Percentiles rank a stretch among this genome's conserved stretches.
Evolutionary conservation across 2,797 vertebrate genomes (phyloP).

Genomic region (Argyrosomus regius): DNA sequence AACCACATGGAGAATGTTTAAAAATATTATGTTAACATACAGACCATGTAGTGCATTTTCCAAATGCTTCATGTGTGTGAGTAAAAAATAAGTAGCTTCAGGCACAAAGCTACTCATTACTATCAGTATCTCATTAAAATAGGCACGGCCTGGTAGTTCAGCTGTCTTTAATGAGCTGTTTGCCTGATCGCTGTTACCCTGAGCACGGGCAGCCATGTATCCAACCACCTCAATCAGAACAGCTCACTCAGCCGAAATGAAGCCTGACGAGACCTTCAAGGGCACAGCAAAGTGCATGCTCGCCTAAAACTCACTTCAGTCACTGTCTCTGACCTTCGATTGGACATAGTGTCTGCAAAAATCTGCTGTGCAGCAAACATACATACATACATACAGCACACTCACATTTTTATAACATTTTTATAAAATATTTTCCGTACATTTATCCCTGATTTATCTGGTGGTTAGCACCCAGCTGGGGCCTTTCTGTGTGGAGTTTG

Average conservation of each 20-base stretch:
- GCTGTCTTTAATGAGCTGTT: constrained; percentile 46
- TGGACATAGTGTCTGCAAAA: not conserved
- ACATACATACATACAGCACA: not conserved
- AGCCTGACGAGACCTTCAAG: constrained; percentile 33
- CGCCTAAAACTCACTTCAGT: constrained; percentile 14
- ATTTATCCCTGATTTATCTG: not conserved
- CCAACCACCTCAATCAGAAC: constrained; percentile 21
- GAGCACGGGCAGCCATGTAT: constrained; percentile 23
- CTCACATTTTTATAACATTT: not conserved
- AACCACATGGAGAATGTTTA: not conserved
- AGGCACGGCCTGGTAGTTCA: constrained; percentile 25
- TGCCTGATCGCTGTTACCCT: constrained; percentile 38
- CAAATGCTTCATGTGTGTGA: not conserved
- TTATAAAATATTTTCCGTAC: not conserved
- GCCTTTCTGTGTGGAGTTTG: too few species aligned
- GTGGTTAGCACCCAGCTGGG: too few species aligned
- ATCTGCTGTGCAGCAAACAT: not conserved
- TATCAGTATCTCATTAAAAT: constrained; percentile 57
- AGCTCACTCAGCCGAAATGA: constrained; percentile 53
- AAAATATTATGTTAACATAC: not conserved
- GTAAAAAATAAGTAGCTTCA: not conserved
- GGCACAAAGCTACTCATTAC: constrained; percentile 16
- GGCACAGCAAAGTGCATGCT: constrained; percentile 35
- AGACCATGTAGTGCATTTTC: not conserved
- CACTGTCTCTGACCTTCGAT: constrained; percentile 29